Conservation (phyloP, 2,888 invertebrate species). For the Pandemis cinnamomeana region DNA sequence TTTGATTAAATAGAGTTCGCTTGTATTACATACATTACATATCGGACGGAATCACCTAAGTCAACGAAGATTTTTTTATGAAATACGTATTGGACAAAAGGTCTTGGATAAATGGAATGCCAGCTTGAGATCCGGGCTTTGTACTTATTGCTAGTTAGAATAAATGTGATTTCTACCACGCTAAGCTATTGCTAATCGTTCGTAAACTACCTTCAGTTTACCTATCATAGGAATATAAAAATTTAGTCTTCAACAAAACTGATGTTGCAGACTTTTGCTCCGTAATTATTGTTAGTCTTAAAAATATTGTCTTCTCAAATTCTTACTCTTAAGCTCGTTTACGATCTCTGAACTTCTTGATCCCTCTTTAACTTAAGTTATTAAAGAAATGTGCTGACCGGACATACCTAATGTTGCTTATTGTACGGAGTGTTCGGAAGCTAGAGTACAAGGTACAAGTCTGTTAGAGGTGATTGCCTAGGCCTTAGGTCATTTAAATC, state of each 20-base stretch:
- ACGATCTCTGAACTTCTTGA: slow-evolving; percentile 1
- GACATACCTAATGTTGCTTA: background rate
- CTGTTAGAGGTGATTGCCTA: too few species aligned
- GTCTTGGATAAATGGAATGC: background rate
- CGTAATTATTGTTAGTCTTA: slow-evolving; percentile 50
- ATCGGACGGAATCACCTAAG: background rate
- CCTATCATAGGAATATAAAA: slow-evolving; percentile 49
- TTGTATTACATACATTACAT: background rate
- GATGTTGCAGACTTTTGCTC: slow-evolving; percentile 62
- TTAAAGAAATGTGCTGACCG: background rate
- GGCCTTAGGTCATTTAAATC: too few species aligned
- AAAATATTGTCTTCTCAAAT: slow-evolving; percentile 43
- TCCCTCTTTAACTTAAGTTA: slow-evolving; percentile 4
- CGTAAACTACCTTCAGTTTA: slow-evolving; percentile 54
- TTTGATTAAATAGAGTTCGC: background rate
- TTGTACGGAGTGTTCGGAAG: background rate
- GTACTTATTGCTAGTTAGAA: slow-evolving; percentile 65
- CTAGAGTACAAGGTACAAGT: too few species aligned
- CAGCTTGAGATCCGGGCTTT: slow-evolving; percentile 45
- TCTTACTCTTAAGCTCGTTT: slow-evolving; percentile 28
- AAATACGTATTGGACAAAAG: background rate
- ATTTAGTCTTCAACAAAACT: slow-evolving; percentile 48
- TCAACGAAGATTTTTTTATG: background rate
- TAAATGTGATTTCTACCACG: slow-evolving; percentile 58
- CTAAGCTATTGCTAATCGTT: slow-evolving; percentile 54